phyloP scores from a whole-genome alignment of 2,113 vertebrate genomes.

The Cyprinodon brontotheroides region DNA sequence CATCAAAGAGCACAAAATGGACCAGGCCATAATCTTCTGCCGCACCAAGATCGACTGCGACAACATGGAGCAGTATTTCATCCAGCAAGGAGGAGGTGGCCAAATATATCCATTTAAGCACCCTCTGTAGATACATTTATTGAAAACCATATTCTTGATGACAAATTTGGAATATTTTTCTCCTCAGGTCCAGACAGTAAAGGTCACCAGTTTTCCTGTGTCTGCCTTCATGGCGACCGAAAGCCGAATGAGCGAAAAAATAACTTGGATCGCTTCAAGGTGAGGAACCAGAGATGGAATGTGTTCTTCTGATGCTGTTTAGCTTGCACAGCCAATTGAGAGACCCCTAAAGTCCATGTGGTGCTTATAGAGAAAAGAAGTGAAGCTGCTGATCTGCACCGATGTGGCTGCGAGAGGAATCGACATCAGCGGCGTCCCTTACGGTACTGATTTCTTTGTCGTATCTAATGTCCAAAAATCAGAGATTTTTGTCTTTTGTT shows the following conservation, averaged over 20 bases:
- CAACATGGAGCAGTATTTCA: conserved; percentile 97
- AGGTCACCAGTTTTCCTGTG: conserved; percentile 93
- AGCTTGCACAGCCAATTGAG: not conserved
- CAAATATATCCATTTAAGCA: not conserved
- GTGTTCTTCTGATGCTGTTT: not conserved
- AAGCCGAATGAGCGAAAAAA: conserved; percentile 95
- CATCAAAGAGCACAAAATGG: conserved; percentile 99
- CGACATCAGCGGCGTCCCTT: conserved; percentile 93
- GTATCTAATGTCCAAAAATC: not conserved
- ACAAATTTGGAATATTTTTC: not conserved
- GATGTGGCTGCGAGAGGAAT: conserved; percentile 98
- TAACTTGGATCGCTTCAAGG: conserved; percentile 98
- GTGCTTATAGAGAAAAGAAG: conserved; percentile 86
- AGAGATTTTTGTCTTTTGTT: not conserved
- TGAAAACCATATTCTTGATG: not conserved
- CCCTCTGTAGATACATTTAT: not conserved
- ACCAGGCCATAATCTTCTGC: conserved; percentile 98
- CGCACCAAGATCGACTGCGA: conserved; percentile 98
- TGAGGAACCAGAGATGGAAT: conserved; percentile 49
- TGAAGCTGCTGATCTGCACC: conserved; percentile 93
- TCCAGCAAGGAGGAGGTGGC: conserved; percentile 94
- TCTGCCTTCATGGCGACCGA: conserved; percentile 96
- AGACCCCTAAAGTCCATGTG: not conserved
- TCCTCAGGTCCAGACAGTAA: conserved; percentile 92
- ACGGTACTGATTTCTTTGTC: conserved; percentile 75